Evolutionary conservation across 1,140 invertebrate genomes (phyloP), one percentile per base, ranked within the genome.

Genomic region (Apis dorsata): DNA sequence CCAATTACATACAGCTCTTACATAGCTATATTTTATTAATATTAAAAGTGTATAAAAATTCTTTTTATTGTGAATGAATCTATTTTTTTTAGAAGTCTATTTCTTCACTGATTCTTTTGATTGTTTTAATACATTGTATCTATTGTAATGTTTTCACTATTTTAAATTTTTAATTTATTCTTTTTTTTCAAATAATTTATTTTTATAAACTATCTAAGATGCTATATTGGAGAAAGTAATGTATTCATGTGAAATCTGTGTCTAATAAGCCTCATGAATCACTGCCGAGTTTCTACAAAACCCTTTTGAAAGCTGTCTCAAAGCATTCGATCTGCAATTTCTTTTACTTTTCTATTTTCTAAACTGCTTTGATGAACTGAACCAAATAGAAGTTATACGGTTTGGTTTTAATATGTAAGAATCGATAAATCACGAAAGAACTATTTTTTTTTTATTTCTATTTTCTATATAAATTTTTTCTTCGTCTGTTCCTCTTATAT

Each of bases 231-330:
- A 21, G 28, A 34, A 65, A 65, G 65, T 9, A 68, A 28, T 15
- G 62, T 60, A 68, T 62, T 69, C 65, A 28, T n/a, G 34, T 28
- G 71, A 49, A 51, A 74, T 75, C 70, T 53, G 57, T 68, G 66
- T 51, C 66, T 69, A 66, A 79, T 69, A 69, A 72, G 24, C 17
- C 24, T 28, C 51, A 55, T 34, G 49, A 72, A 55, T 72, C 70
- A 72, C 11, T 12, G 24, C 11, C 51, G 7, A 55, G 70, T 21
- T 44, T 28, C 24, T 7, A 24, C 49, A 24, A 55, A 24, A 72
- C 51, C 51, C 70, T 72, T 17, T 28, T 21, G 24, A 49, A 34
- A 49, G 12, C 13, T 13, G 66, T n/a, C 44, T 44, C 21, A 34
- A 19, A 72, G 17, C 51, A 13, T 34, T 7, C 51, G 70, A 55